Evolutionary conservation across 2,797 vertebrate species (phyloP), one percentile per base, ranked within the genome.

Genomic region (Gymnocypris eckloni): DNA sequence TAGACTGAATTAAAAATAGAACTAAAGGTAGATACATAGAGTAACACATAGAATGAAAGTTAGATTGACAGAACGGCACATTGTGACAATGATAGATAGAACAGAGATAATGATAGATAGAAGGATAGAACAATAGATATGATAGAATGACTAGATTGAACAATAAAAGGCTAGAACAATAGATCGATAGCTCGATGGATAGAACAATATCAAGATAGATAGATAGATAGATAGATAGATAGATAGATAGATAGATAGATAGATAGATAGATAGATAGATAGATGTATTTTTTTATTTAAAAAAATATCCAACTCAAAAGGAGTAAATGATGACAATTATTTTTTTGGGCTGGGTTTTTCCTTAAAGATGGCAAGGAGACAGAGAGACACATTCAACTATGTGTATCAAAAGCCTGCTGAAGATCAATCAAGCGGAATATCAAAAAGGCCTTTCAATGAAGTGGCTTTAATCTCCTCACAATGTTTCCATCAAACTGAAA

Each of bases 391-490:
- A 45, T 45, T 82, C 79, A 79, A 77, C 71, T 81, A 70, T 22
- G n/a, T 16, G 72, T 82, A 88, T 91, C 88, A 91, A 91, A 87
- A 81, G 79, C 76, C 64, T 50, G 75, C 50, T 79, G 71, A 77
- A 87, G 91, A 93, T 94, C 93, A 94, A 92, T 94, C 92, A 92
- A 87, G 89, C 88, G 88, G 91, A 94, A 94, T 87, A 89, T 90
- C 89, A 90, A 91, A 93, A 92, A 93, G 89, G 91, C 89, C 91
- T 94, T 93, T 94, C 93, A 92, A 88, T 90, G 91, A 94, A 92
- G 43, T 69, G 86, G 66, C 93, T 95, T 93, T 94, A 93, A 95
- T 95, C 93, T 94, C 87, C 78, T 90, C 90, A 92, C 92, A 94
- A 93, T 84, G 90, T 91, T 93, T 92, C 92, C 93, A 94, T 94